Evolutionary conservation across 2,888 invertebrate genomes (phyloP).

Genomic region (Pterobdella sp.): DNA sequence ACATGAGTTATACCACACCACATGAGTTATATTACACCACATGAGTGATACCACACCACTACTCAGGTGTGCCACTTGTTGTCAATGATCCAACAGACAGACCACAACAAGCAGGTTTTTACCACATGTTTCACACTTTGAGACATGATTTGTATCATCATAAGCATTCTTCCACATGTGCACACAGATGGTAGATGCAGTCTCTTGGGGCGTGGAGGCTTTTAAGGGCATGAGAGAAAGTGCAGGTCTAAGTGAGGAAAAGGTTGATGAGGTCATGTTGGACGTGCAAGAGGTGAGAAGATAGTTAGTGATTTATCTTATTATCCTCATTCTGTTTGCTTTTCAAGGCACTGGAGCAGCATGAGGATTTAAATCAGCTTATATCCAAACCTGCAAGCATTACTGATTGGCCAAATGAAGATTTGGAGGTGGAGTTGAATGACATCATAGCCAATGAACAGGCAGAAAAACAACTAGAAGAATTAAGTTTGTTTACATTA

Average conservation of each 20-base stretch:
- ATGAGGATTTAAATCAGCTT: constrained; percentile 26
- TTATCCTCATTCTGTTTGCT: not conserved
- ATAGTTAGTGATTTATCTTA: not conserved
- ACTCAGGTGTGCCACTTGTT: constrained; percentile 33
- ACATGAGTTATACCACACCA: too few relatives aligned
- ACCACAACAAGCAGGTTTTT: constrained; percentile 35
- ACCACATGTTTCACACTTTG: not conserved
- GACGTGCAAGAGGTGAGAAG: constrained; percentile 35
- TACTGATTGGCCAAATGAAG: constrained; percentile 13
- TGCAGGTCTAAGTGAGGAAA: constrained; percentile 33
- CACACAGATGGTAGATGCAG: constrained; percentile 23
- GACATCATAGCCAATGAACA: constrained; percentile 22
- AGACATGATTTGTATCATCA: not conserved
- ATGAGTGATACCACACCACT: constrained; percentile 31
- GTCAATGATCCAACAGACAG: constrained; percentile 33
- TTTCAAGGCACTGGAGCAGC: constrained; percentile 21
- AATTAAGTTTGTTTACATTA: not conserved
- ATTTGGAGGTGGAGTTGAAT: constrained; percentile 24
- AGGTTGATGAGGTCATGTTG: constrained; percentile 34
- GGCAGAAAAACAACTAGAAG: not conserved
- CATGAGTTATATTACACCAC: too few relatives aligned
- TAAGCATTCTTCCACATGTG: not conserved
- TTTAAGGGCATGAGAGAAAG: constrained; percentile 32
- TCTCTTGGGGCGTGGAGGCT: constrained; percentile 33
- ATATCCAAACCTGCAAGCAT: constrained; percentile 18